Conservation (phyloP, 35 echinoderm and acorn worm species). For the Ophioderma brevispina region DNA sequence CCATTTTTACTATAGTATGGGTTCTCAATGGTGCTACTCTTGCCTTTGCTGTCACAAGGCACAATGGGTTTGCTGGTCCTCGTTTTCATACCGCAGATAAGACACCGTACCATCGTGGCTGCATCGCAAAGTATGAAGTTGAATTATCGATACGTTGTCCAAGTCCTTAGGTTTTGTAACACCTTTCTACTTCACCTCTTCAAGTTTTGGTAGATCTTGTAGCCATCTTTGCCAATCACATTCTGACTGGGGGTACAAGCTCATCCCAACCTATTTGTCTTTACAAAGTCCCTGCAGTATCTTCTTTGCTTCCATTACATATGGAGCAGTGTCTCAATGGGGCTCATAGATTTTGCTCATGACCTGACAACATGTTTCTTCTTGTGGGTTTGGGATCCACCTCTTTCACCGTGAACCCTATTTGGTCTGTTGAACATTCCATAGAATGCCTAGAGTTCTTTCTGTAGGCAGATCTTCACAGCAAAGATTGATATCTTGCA, state of each 20-base stretch:
- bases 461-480: background rate
- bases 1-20: conserved; percentile 50
- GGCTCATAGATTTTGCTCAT: background rate
- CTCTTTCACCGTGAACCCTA: background rate
- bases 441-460: background rate
- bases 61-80: conserved; percentile 36
- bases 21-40: conserved; percentile 48
- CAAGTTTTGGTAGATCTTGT: background rate
- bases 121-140: conserved; percentile 44
- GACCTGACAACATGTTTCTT: background rate
- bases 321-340: background rate
- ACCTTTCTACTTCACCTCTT: background rate
- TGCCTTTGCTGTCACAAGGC: conserved; percentile 47
- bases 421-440: background rate
- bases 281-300: background rate
- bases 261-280: background rate
- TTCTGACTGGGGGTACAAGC: background rate
- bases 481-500: background rate
- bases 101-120: conserved; percentile 42
- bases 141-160: background rate
- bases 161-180: background rate
- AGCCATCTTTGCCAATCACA: background rate
- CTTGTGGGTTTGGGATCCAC: background rate
- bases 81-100: conserved; percentile 48
- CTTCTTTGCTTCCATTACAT: background rate